Percentiles rank a stretch among this genome's conserved stretches.
Evolutionary conservation across 2,797 vertebrate genomes (phyloP).

Genomic region (Nasua narica): DNA sequence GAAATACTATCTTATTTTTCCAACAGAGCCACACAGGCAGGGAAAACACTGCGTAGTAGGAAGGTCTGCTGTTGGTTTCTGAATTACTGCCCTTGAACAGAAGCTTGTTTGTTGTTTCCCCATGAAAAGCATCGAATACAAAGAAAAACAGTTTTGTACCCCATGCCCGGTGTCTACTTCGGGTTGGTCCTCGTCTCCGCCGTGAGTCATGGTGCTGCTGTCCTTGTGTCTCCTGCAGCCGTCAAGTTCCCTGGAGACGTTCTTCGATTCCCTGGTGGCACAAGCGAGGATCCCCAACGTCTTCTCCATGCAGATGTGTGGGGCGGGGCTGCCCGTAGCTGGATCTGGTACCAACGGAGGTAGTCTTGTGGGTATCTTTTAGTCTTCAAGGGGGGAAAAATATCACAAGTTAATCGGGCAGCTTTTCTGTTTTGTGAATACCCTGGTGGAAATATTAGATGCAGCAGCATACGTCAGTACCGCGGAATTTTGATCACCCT

Average conservation of each 20-base stretch:
- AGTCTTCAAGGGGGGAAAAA: conserved; percentile 75
- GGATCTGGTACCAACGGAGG: conserved; percentile 88
- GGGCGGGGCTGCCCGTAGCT: conserved; percentile 88
- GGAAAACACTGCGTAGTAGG: neutral
- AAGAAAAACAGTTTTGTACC: neutral
- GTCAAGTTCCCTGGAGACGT: conserved; percentile 93
- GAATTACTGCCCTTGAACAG: neutral
- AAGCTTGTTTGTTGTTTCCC: neutral
- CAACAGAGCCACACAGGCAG: neutral
- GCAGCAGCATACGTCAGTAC: neutral
- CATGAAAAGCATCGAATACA: conserved; percentile 22
- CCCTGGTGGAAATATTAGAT: neutral
- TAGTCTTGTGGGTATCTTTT: conserved; percentile 93
- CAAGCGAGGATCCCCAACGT: conserved; percentile 91
- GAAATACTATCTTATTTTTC: neutral
- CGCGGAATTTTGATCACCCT: neutral
- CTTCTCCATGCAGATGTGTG: conserved; percentile 99
- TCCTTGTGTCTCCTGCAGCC: conserved; percentile 84
- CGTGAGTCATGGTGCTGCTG: neutral
- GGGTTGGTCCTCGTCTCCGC: neutral
- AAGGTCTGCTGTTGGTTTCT: neutral
- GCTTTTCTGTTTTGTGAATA: conserved; percentile 38
- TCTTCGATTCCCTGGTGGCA: conserved; percentile 94
- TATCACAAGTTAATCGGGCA: conserved; percentile 56
- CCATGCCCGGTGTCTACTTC: neutral